Percentiles rank a stretch among this genome's conserved stretches.
Conservation (phyloP, 2,113 vertebrate genomes). For the Synchiropus splendidus region DNA sequence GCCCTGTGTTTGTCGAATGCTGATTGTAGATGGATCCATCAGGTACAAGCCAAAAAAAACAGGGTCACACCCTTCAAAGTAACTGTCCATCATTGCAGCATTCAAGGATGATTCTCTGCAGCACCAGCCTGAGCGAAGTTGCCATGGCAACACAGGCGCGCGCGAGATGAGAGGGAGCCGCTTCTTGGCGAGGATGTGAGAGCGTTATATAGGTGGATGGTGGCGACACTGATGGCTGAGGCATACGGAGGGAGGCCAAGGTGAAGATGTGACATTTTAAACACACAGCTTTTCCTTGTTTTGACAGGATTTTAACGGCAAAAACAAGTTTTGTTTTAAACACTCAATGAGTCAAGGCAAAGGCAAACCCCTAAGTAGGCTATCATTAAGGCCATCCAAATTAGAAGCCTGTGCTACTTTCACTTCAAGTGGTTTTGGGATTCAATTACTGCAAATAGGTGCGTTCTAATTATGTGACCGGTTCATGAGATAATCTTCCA, state of each 20-base stretch:
- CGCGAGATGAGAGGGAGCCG: slow-evolving; percentile 34
- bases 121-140: slow-evolving; percentile 38
- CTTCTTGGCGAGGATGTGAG: slow-evolving; percentile 42
- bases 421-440: slow-evolving; percentile 5
- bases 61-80: slow-evolving; percentile 31
- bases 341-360: no score
- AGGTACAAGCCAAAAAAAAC: background rate
- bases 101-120: slow-evolving; percentile 28
- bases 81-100: slow-evolving; percentile 41
- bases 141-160: slow-evolving; percentile 58
- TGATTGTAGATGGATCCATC: no score
- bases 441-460: slow-evolving; percentile 19
- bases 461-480: slow-evolving; percentile 34
- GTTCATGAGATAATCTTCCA: slow-evolving; percentile 28
- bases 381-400: no score
- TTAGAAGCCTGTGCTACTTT: no score
- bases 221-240: slow-evolving; percentile 23
- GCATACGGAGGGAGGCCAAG: slow-evolving; percentile 10
- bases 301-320: no score
- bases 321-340: no score
- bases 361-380: no score
- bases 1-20: no score
- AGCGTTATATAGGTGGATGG: slow-evolving; percentile 28
- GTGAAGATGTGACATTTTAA: background rate
- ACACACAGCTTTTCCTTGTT: background rate